A percentile compares a stretch with the other conserved stretches of the same genome.
Conservation (phyloP, 2,888 invertebrate genomes). For the Gymnosoma rotundatum region DNA sequence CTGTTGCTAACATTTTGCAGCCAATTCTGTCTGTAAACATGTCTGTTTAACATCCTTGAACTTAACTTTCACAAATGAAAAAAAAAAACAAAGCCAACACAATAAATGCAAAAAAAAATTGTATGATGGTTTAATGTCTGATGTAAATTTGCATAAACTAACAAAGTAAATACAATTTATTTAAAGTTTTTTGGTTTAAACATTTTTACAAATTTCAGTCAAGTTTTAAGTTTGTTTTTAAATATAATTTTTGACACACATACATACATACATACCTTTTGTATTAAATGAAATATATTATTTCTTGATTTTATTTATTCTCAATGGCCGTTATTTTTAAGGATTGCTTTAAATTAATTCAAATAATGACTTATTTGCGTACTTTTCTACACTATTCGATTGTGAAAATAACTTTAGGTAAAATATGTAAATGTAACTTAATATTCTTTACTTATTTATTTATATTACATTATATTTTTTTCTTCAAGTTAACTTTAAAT, state of each 20-base stretch:
- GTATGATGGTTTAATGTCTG: no score
- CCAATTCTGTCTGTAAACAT: slow-evolving; percentile 48
- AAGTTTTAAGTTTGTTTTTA: neutral
- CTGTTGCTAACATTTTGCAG: slow-evolving; percentile 33
- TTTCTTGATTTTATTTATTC: neutral
- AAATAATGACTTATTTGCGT: no score
- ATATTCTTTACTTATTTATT: slow-evolving; percentile 2
- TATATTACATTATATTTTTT: neutral
- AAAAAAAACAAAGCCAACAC: slow-evolving; percentile 9
- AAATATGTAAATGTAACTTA: neutral
- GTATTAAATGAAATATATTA: slow-evolving; percentile 7
- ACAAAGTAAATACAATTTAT: no score
- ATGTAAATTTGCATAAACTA: no score
- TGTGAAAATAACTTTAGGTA: neutral
- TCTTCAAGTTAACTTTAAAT: neutral
- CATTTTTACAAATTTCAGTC: neutral
- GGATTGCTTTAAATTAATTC: neutral
- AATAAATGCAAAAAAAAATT: neutral
- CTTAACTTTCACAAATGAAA: slow-evolving; percentile 68
- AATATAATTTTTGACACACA: neutral
- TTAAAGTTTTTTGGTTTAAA: no score
- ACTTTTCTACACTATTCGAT: neutral
- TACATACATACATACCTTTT: slow-evolving; percentile 8
- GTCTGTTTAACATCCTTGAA: slow-evolving; percentile 66
- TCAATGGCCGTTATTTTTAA: neutral